A percentile compares a stretch with the other conserved stretches of the same genome.
These are phyloP conservation scores for Chanos chanos DNA, from an alignment of 2,797 vertebrate species.

Conservation along the genomic window DNA sequence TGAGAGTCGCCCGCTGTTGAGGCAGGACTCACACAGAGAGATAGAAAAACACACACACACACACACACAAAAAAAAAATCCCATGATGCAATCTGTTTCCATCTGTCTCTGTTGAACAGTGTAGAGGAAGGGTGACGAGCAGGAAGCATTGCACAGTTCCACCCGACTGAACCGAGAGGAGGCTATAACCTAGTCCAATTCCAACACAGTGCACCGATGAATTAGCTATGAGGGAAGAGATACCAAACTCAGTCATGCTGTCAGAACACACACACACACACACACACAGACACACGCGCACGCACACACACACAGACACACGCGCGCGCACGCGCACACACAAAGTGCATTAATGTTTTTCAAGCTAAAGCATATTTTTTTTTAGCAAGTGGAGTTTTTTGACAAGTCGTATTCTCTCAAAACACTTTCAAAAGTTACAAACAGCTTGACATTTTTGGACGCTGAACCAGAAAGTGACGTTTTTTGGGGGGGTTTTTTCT, in stretches of 20 bases:
- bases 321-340: neutral
- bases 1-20: too few relatives aligned
- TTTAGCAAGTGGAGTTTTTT: conserved; percentile 30
- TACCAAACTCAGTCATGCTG: conserved; percentile 24
- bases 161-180: conserved; percentile 40
- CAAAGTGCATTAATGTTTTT: conserved; percentile 7
- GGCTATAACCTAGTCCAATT: conserved; percentile 45
- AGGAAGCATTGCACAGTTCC: conserved; percentile 30
- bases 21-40: too few relatives aligned
- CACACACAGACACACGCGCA: conserved; percentile 24
- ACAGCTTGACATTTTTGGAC: too few relatives aligned
- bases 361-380: conserved; percentile 26
- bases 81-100: too few relatives aligned
- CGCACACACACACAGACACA: neutral
- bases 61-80: too few relatives aligned
- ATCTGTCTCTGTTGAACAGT: neutral
- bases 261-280: neutral
- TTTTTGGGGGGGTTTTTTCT: too few relatives aligned
- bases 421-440: too few relatives aligned
- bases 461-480: too few relatives aligned
- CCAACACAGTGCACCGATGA: conserved; percentile 43
- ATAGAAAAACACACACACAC: neutral
- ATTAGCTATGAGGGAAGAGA: conserved; percentile 61
- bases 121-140: conserved; percentile 17
- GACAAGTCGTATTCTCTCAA: conserved; percentile 2